Percentiles rank a stretch among this genome's conserved stretches.
These are phyloP conservation scores for Erynnis tages DNA, from an alignment of 2,888 invertebrate species.

Conservation along the genomic window DNA sequence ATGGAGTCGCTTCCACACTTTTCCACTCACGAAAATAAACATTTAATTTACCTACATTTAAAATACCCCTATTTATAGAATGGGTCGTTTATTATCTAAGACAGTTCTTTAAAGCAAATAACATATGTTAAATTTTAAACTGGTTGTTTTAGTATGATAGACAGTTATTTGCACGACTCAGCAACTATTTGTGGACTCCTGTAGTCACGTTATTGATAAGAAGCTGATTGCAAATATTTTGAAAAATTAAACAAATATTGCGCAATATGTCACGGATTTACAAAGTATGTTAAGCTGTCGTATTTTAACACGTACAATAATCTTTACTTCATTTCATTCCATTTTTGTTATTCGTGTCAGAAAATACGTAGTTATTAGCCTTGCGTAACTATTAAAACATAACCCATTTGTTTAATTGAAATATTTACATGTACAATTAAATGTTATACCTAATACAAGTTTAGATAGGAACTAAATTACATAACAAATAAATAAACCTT, in stretches of 20 bases:
- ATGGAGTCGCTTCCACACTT: slow-evolving; percentile 45
- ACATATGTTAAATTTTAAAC: slow-evolving; percentile 37
- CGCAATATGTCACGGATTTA: slow-evolving; percentile 18
- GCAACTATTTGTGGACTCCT: slow-evolving; percentile 26
- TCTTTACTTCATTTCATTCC: background rate
- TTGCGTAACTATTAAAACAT: too few relatives aligned
- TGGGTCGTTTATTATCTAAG: slow-evolving; percentile 5
- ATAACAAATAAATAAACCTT: too few relatives aligned
- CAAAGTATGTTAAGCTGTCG: slow-evolving; percentile 6
- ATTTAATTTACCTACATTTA: background rate
- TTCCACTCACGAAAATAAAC: slow-evolving; percentile 8
- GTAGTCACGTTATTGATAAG: slow-evolving; percentile 18
- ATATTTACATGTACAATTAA: too few relatives aligned
- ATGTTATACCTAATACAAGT: too few relatives aligned
- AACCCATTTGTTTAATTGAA: too few relatives aligned
- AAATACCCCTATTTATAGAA: slow-evolving; percentile 12
- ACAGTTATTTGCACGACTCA: slow-evolving; percentile 35
- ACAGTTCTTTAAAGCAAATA: slow-evolving; percentile 34
- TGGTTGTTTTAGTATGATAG: slow-evolving; percentile 33
- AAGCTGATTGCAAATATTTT: slow-evolving; percentile 25
- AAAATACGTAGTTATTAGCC: too few relatives aligned
- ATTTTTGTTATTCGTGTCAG: background rate
- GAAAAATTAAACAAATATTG: slow-evolving; percentile 24
- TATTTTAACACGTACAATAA: background rate
- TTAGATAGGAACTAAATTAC: too few relatives aligned